Evolutionary conservation across 2,113 vertebrate species (phyloP).

Genomic region (Protobothrops flavoviridis): DNA sequence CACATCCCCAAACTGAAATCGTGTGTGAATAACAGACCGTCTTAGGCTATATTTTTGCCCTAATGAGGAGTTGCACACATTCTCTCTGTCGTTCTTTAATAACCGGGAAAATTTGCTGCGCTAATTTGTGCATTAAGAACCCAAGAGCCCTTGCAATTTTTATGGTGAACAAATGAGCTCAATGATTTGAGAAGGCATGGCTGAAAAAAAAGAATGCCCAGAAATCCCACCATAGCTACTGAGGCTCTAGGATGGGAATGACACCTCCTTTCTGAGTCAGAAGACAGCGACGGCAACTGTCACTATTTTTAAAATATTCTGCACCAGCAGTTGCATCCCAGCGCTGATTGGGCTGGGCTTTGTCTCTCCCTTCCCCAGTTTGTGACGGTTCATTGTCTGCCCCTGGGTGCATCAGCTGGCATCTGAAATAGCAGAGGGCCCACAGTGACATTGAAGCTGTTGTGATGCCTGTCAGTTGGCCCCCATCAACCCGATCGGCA

Average conservation of each 20-base stretch:
- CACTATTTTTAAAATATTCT: constrained; percentile 48
- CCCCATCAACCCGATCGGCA: neutral
- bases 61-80: neutral
- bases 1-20: neutral
- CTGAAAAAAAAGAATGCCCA: neutral
- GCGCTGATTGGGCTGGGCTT: constrained; percentile 44
- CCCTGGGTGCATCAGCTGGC: constrained; percentile 44
- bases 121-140: neutral
- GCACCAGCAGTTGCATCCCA: constrained; percentile 36
- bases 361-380: constrained; percentile 32
- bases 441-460: neutral
- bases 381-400: constrained; percentile 27
- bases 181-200: neutral
- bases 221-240: neutral
- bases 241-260: constrained; percentile 14
- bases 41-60: neutral
- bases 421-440: constrained; percentile 44
- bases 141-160: neutral
- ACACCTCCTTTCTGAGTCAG: constrained; percentile 29
- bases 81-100: neutral
- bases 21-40: neutral
- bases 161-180: neutral
- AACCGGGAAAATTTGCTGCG: neutral
- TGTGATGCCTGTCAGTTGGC: neutral
- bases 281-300: constrained; percentile 36